Evolutionary conservation across 2,888 invertebrate species (phyloP).

Genomic region (Sabatieria punctata): DNA sequence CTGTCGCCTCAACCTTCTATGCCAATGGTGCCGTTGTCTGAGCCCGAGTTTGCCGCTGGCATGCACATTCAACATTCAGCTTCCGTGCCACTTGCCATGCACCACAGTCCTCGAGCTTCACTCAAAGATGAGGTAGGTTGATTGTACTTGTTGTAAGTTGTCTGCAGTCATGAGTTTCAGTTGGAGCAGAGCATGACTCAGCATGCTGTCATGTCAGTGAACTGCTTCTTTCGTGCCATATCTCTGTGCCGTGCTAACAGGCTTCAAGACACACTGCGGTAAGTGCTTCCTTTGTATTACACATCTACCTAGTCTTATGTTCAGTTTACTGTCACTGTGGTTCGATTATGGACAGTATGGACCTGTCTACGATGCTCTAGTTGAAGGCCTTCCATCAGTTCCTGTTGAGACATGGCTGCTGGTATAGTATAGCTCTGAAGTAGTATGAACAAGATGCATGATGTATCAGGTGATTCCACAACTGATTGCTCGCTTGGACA

Average conservation of each 20-base stretch:
- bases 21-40: background rate
- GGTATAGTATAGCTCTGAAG: too few species aligned
- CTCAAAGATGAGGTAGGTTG: too few species aligned
- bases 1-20: background rate
- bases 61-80: too few species aligned
- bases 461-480: constrained; percentile 68
- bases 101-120: background rate
- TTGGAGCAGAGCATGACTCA: constrained; percentile 34
- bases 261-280: constrained; percentile 69
- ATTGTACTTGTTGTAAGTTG: too few species aligned
- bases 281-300: constrained; percentile 1
- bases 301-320: background rate
- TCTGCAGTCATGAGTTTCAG: too few species aligned
- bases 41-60: too few species aligned
- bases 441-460: too few species aligned
- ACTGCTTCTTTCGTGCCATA: constrained; percentile 83
- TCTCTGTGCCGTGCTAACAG: constrained; percentile 65
- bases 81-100: too few species aligned
- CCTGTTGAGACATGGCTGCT: constrained; percentile 98
- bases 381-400: constrained; percentile 74
- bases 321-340: constrained; percentile 71
- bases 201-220: constrained; percentile 75
- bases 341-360: constrained; percentile 89
- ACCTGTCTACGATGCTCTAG: constrained; percentile 78
- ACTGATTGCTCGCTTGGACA: constrained; percentile 90